phyloP scores from a whole-genome alignment of 2,888 invertebrate species.

The Platerodrilus igneus region DNA sequence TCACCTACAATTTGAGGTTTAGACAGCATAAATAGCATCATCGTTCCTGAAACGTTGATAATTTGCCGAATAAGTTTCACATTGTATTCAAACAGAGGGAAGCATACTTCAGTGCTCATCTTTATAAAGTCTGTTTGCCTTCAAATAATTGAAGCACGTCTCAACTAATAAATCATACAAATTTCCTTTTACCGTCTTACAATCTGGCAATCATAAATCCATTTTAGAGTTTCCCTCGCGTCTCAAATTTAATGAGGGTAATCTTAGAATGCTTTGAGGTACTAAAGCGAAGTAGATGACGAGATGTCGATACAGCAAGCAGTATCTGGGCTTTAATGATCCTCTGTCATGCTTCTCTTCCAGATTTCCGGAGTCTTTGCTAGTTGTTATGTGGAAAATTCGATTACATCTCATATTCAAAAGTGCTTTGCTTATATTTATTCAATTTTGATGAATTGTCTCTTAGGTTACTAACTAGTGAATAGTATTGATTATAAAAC shows the following conservation, averaged over 20 bases:
- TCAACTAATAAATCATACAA: conserved; percentile 7
- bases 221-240: conserved; percentile 12
- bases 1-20: too few relatives aligned
- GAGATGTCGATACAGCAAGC: conserved; percentile 16
- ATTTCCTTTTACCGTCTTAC: conserved; percentile 11
- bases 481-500: conserved; percentile 4
- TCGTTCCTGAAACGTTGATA: too few relatives aligned
- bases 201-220: conserved; percentile 13
- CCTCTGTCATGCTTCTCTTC: conserved; percentile 22
- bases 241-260: conserved; percentile 14
- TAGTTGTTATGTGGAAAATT: conserved; percentile 19
- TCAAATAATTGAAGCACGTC: too few relatives aligned
- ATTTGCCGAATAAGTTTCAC: too few relatives aligned
- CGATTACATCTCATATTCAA: conserved; percentile 17
- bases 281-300: conserved; percentile 9
- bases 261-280: conserved; percentile 10
- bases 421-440: conserved; percentile 15
- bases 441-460: conserved; percentile 18
- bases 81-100: too few relatives aligned
- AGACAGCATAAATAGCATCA: too few relatives aligned
- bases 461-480: too few relatives aligned
- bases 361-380: conserved; percentile 23
- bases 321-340: conserved; percentile 19
- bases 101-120: too few relatives aligned
- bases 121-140: too few relatives aligned